A percentile compares a stretch with the other conserved stretches of the same genome.
These are phyloP conservation scores for Leuciscus waleckii DNA, from an alignment of 2,797 vertebrate genomes.

Conservation along the genomic window DNA sequence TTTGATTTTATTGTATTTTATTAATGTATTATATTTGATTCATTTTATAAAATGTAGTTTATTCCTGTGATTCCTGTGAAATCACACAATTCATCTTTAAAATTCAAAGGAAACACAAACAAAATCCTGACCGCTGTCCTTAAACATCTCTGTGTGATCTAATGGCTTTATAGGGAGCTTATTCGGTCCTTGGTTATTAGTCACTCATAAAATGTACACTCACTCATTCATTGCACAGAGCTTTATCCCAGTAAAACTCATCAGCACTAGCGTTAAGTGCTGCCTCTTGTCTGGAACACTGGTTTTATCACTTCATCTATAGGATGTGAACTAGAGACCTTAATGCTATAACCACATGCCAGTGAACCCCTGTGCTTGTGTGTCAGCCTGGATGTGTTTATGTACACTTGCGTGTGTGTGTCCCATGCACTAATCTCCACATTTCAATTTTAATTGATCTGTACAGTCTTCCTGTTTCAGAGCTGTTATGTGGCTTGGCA, in stretches of 20 bases:
- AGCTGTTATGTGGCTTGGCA: conserved; percentile 59
- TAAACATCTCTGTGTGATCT: conserved; percentile 8
- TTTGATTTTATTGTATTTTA: neutral
- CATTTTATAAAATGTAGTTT: neutral
- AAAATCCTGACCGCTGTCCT: neutral
- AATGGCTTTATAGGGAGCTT: conserved; percentile 9
- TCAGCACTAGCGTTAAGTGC: conserved; percentile 28
- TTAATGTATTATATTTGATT: no score
- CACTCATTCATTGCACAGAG: neutral
- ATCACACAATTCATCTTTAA: neutral
- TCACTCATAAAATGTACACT: conserved; percentile 18
- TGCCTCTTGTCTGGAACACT: conserved; percentile 58
- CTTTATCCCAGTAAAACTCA: conserved; percentile 31
- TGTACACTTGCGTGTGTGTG: neutral
- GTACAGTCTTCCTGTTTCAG: conserved; percentile 54
- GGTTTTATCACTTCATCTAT: conserved; percentile 69
- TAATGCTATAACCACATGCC: conserved; percentile 62
- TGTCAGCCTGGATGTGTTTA: neutral
- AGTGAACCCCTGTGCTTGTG: neutral
- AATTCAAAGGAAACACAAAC: neutral
- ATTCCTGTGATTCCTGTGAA: neutral
- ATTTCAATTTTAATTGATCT: conserved; percentile 40
- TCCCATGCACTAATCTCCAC: neutral
- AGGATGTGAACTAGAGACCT: conserved; percentile 55
- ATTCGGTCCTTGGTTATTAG: neutral